Base-by-base conservation (phyloP, 2,888 invertebrate genomes). In the Eucriotettix oculatus region DNA sequence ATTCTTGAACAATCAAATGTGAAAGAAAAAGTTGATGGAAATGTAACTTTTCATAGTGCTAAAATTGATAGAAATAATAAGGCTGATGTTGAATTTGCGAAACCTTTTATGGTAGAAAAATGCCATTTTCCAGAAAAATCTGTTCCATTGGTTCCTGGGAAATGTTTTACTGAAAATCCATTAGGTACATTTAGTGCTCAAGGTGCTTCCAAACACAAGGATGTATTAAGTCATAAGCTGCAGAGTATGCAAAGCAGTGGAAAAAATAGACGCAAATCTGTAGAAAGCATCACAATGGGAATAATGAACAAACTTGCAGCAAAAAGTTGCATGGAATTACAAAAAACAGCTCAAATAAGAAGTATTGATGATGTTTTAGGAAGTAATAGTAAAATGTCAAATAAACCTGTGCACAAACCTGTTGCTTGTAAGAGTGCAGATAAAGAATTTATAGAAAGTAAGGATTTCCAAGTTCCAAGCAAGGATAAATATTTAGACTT, bases 241-340 rank as follows among this genome's bases (percentile, higher is more conserved):
- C 29, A 29, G 29, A 29, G 29, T 29, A 29, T 29, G 29, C 29
- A 29, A 29, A 54, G 72, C 71, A n/a, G 69, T 72, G 29, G 72
- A 60, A 43, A 57, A 57, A 60, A 58, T 54, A 59, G 56, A 41
- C 55, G 57, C 54, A 62, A 62, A 42, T 62, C 61, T 29, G 57
- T 62, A n/a, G 64, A 64, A 55, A 64, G 62, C 56, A 64, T 64
- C 52, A 63, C 61, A 41, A 63, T 62, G 64, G 64, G 60, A 17
- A 64, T 62, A 52, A 64, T 64, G 61, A 61, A 60, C 43, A 64
- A 61, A 53, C 42, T 62, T 14, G 57, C 61, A 14, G 59, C 55
- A 41, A 55, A 42, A 42, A 54, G 54, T 54, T 17, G 54, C 17
- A 12, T 54, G 11, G 29, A 48, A 48, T n/a, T 14, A 12, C 48